Conservation (phyloP, 2,797 vertebrate genomes). For the Acanthis flammea region DNA sequence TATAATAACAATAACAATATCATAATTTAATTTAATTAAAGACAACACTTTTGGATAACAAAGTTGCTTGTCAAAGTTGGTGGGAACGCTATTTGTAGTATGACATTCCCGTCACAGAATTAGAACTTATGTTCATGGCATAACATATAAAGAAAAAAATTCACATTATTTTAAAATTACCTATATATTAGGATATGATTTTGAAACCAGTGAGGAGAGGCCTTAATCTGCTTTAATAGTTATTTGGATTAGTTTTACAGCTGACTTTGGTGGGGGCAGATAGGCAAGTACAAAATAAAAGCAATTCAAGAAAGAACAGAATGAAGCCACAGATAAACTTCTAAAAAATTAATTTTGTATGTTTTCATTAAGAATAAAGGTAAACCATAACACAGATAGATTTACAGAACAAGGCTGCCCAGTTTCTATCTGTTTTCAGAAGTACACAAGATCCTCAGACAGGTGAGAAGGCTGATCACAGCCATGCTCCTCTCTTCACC, state of each 20-base stretch:
- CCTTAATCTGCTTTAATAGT: background rate
- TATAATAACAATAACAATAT: background rate
- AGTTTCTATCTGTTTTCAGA: background rate
- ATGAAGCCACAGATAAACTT: background rate
- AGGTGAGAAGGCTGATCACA: background rate
- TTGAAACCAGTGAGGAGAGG: background rate
- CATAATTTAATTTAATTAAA: background rate
- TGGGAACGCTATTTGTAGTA: background rate
- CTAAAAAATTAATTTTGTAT: background rate
- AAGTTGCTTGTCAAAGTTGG: background rate
- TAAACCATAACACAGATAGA: background rate
- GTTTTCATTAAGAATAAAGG: background rate
- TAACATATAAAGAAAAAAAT: background rate
- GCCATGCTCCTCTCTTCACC: accelerated
- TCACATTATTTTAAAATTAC: background rate
- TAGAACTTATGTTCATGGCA: background rate
- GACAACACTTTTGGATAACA: background rate
- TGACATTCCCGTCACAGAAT: background rate
- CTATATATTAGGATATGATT: background rate
- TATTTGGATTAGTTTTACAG: background rate
- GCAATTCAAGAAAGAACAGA: background rate
- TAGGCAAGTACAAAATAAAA: background rate
- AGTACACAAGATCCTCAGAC: background rate
- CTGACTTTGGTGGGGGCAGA: background rate
- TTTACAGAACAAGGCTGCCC: background rate